These are phyloP conservation scores for Chrysemys picta DNA, from an alignment of 2,113 vertebrate species.

Conservation along the genomic window DNA sequence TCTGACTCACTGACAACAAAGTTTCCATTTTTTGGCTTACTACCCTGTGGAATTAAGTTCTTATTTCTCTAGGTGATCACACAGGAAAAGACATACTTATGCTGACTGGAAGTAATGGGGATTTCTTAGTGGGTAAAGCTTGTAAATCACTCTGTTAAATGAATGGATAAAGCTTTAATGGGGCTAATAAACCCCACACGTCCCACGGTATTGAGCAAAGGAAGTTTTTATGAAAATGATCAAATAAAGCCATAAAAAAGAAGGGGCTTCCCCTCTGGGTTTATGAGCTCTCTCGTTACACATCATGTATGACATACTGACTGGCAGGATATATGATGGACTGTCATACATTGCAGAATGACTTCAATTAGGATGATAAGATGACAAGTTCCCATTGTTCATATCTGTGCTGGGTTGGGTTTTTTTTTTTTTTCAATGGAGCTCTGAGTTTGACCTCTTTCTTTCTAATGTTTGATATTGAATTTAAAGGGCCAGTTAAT, in stretches of 20 bases:
- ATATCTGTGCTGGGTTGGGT: slow-evolving; percentile 22
- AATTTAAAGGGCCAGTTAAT: slow-evolving; percentile 68
- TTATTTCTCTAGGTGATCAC: slow-evolving; percentile 8
- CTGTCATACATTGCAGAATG: slow-evolving; percentile 75
- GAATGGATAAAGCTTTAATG: slow-evolving; percentile 70
- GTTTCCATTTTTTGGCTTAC: neutral
- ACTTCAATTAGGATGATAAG: slow-evolving; percentile 79
- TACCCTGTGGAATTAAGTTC: slow-evolving; percentile 42
- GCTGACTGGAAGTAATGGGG: slow-evolving; percentile 47
- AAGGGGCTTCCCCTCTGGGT: slow-evolving; percentile 71
- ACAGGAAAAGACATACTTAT: slow-evolving; percentile 30
- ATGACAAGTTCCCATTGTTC: slow-evolving; percentile 70
- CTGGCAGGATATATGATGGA: slow-evolving; percentile 72
- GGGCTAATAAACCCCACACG: slow-evolving; percentile 60
- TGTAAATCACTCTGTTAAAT: slow-evolving; percentile 73
- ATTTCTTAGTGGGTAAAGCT: slow-evolving; percentile 62
- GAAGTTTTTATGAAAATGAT: slow-evolving; percentile 66
- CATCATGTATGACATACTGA: slow-evolving; percentile 74
- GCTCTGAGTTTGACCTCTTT: slow-evolving; percentile 64
- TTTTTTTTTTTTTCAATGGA: neutral
- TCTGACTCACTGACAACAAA: slow-evolving; percentile 8
- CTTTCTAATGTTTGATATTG: slow-evolving; percentile 63
- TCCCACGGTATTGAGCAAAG: slow-evolving; percentile 54
- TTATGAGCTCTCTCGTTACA: slow-evolving; percentile 76
- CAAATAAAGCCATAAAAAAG: slow-evolving; percentile 74